Percentiles rank a stretch among this genome's conserved stretches.
Evolutionary conservation across 2,888 invertebrate genomes (phyloP).

Genomic region (Orthonevra nobilis): DNA sequence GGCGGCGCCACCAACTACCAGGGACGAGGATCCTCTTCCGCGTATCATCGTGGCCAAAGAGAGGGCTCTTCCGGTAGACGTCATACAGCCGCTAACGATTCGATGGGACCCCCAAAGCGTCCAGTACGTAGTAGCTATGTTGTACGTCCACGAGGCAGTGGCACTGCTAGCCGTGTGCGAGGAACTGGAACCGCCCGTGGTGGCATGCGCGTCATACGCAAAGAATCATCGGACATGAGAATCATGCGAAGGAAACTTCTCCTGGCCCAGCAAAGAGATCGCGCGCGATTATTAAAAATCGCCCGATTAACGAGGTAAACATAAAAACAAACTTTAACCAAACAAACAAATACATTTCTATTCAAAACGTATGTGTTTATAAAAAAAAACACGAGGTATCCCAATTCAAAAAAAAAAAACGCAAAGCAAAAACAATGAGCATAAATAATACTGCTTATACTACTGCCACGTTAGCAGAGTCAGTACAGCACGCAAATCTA

Average conservation of each 20-base stretch:
- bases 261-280: conserved; percentile 79
- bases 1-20: no score
- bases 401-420: conserved; percentile 20
- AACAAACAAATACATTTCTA: conserved; percentile 69
- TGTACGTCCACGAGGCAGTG: conserved; percentile 76
- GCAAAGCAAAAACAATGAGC: conserved; percentile 10
- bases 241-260: conserved; percentile 79
- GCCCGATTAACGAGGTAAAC: conserved; percentile 80
- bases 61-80: conserved; percentile 71
- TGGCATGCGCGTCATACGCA: conserved; percentile 76
- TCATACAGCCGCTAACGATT: conserved; percentile 72
- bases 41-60: conserved; percentile 72
- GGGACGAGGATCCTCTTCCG: conserved; percentile 72
- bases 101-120: conserved; percentile 80
- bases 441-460: neutral
- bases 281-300: conserved; percentile 78
- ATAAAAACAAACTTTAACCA: conserved; percentile 65
- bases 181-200: conserved; percentile 74
- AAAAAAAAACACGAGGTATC: no score
- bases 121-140: conserved; percentile 77
- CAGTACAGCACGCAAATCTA: conserved; percentile 12
- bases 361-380: conserved; percentile 16
- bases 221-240: conserved; percentile 78
- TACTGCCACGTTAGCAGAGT: conserved; percentile 17
- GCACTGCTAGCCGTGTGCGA: conserved; percentile 74